Evolutionary conservation across 2,113 vertebrate species (phyloP).

Genomic region (Tragulus kanchil): DNA sequence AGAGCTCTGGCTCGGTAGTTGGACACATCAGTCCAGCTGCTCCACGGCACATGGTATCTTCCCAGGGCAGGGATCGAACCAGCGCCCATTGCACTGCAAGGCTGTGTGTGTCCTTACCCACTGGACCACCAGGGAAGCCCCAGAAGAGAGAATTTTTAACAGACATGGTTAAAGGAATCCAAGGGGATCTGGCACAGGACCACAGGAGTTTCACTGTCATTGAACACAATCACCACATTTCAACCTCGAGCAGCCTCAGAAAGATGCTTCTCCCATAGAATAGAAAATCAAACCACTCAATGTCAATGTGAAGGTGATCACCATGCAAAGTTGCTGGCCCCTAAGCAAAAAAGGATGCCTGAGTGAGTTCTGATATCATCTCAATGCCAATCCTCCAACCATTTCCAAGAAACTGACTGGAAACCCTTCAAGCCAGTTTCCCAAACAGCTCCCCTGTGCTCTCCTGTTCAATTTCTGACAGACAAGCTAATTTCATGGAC

Average conservation of each 20-base stretch:
- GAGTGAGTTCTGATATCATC: not conserved
- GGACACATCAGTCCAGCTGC: too few relatives aligned
- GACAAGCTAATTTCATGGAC: not conserved
- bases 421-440: constrained; percentile 3
- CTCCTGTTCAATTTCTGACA: constrained; percentile 32
- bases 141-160: too few relatives aligned
- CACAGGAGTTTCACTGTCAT: not conserved
- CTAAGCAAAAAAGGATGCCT: not conserved
- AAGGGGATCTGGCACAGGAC: not conserved
- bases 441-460: not conserved
- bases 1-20: too few relatives aligned
- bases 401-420: constrained; percentile 38
- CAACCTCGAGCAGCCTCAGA: not conserved
- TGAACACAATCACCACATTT: constrained; percentile 3
- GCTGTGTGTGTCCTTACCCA: too few relatives aligned
- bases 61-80: too few relatives aligned
- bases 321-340: not conserved
- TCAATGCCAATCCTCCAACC: not conserved
- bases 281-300: not conserved
- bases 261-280: not conserved
- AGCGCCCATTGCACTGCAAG: too few relatives aligned
- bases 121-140: too few relatives aligned
- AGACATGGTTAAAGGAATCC: not conserved
- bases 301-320: not conserved
- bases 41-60: too few relatives aligned